Evolutionary conservation across 2,113 vertebrate genomes (phyloP), one percentile per base, ranked within the genome.

Genomic region (Numenius arquata): DNA sequence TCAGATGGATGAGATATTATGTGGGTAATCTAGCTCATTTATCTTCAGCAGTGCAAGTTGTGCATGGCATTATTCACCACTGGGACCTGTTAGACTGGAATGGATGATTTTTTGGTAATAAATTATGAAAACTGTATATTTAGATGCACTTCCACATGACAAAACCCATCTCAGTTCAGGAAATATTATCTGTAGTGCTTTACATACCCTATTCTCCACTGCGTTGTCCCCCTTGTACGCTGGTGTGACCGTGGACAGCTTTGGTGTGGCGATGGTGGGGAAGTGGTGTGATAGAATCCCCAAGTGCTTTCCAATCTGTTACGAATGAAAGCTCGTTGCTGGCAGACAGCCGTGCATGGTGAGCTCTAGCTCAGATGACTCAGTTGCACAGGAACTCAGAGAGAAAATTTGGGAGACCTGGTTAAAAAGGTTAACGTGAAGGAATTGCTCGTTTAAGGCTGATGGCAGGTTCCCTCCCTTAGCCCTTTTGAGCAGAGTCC

Each of bases 1-100:
- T 91, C 30, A 58, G 58, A 61, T 27, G 56, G 76, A 63, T 89
- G 62, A 83, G 88, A 43, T 72, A 89, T 82, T 94, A 53, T n/a
- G 15, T 72, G 8, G 26, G 61, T 78, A 85, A 94, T 83, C 61
- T 61, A 50, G 56, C 53, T 92, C 62, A 78, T 92, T 96, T 78
- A 27, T 95, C 94, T 95, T 94, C 65, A 92, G 52, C 68, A 67
- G 21, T 62, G 23, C 43, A 81, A 15, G 68, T 86, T 81, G 17
- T 67, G 65, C 56, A 34, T 13, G 6, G 30, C 38, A 34, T 95
- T 74, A 67, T 71, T 84, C 93, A 91, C 70, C 73, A 78, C n/a
- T 47, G 52, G 30, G 73, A 41, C 56, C 41, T 63, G 26, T 55
- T 67, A 75, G 20, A 52, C 47, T 78, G 66, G 36, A 89, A 56